Evolutionary conservation across 2,888 invertebrate species (phyloP), one percentile per base, ranked within the genome.

Genomic region (Trachelus stipa): DNA sequence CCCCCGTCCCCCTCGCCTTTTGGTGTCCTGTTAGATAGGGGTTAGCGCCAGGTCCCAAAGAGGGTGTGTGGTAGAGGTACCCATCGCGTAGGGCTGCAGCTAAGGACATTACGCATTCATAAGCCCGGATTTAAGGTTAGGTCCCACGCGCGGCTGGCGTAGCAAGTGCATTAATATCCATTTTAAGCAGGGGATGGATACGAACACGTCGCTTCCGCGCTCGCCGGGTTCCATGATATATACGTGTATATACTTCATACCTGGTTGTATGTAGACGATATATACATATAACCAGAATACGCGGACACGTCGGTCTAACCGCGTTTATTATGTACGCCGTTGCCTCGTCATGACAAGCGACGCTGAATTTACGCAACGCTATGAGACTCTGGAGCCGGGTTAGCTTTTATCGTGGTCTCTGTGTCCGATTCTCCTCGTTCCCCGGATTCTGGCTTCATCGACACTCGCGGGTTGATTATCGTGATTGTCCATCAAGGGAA

Each of bases 71-170:
- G 23, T 56, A 56, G 56, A 56, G 56, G 56, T 56, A 23, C 56
- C 23, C 56, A 23, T 56, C 23, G 56, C 56, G 56, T 56, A 56
- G 56, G 56, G 23, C 23, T 23, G 56, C 56, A 56, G 56, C 56
- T 56, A 71, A 77, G 83, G 82, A 85, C 86, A 87, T 88, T 88
- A 86, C 83, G 83, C 84, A 87, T 88, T 87, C 85, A 88, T 87
- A 88, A 89, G 87, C 84, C 84, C 82, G 85, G 85, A 88, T 89
- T 88, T 88, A 88, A 88, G 86, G 87, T 83, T 83, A 81, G 84
- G 81, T 85, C 85, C 82, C 81, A 83, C 83, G 81, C 83, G 82
- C 83, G 75, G 77, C 81, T 80, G 79, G 81, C 79, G 34, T 71
- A 56, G 56, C 56, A 83, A 85, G 83, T 83, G 84, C 85, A 88